phyloP scores from a whole-genome alignment of 2,888 invertebrate genomes.

The Hypomecis punctinalis region DNA sequence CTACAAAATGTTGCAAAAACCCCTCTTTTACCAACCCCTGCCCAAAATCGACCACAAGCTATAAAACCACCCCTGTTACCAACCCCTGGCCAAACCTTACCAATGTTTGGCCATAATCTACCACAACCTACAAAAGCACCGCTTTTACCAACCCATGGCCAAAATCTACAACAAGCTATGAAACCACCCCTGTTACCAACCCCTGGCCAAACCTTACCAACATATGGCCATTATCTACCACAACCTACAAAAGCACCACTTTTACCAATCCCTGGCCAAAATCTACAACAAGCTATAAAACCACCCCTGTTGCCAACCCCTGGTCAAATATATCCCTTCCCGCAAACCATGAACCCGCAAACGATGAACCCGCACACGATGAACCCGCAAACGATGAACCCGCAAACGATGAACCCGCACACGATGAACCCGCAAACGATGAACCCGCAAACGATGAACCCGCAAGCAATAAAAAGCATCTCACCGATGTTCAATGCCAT shows the following conservation, averaged over 20 bases:
- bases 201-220: neutral
- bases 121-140: neutral
- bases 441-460: neutral
- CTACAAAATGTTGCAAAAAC: neutral
- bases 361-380: neutral
- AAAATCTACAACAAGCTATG: neutral
- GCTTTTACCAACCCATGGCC: neutral
- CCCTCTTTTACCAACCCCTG: neutral
- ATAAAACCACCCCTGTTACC: neutral
- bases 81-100: neutral
- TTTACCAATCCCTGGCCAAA: neutral
- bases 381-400: neutral
- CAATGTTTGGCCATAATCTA: neutral
- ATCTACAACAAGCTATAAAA: neutral
- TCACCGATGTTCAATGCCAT: constrained; percentile 1
- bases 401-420: neutral
- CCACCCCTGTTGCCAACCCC: neutral
- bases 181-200: neutral
- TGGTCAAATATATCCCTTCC: neutral
- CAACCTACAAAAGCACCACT: neutral
- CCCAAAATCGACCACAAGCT: neutral
- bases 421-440: neutral
- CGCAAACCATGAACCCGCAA: neutral
- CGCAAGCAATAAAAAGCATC: constrained; percentile 3
- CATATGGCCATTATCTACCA: neutral